Evolutionary conservation across 2,797 vertebrate species (phyloP).

Genomic region (Cephalopachus bancanus): DNA sequence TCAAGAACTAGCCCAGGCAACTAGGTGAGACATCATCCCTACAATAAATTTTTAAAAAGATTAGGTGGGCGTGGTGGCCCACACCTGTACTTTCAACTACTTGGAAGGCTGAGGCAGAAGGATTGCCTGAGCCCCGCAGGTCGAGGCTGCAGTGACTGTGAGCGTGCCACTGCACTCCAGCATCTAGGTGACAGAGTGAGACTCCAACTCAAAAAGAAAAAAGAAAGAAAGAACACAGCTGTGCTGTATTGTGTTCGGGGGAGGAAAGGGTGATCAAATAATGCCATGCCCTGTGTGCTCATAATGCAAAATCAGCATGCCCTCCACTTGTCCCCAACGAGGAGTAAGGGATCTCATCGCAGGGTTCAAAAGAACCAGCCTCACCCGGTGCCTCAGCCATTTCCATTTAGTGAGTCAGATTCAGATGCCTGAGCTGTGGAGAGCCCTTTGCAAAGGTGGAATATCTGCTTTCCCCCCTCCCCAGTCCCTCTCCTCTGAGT

Average conservation of each 20-base stretch:
- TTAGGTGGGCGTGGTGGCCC: too few species aligned
- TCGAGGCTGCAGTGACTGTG: too few species aligned
- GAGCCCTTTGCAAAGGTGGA: background rate
- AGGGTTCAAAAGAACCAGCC: background rate
- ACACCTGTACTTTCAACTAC: too few species aligned
- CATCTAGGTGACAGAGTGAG: too few species aligned
- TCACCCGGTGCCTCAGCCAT: background rate
- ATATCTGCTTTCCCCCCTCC: background rate
- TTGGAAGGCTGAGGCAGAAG: too few species aligned
- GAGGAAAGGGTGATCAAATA: background rate
- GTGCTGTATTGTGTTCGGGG: background rate
- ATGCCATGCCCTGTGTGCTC: background rate
- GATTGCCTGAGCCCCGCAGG: too few species aligned
- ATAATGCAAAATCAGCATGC: background rate
- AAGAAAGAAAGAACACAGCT: background rate
- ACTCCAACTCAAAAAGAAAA: too few species aligned
- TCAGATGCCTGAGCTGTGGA: background rate
- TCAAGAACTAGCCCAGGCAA: too few species aligned
- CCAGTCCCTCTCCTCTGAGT: background rate
- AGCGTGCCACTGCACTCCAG: too few species aligned
- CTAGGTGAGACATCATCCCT: too few species aligned
- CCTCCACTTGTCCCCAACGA: too few species aligned
- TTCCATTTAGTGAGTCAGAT: background rate
- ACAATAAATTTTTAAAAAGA: too few species aligned
- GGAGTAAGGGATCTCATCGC: background rate